phyloP scores from a whole-genome alignment of 2,113 vertebrate species.

The Silurus meridionalis region DNA sequence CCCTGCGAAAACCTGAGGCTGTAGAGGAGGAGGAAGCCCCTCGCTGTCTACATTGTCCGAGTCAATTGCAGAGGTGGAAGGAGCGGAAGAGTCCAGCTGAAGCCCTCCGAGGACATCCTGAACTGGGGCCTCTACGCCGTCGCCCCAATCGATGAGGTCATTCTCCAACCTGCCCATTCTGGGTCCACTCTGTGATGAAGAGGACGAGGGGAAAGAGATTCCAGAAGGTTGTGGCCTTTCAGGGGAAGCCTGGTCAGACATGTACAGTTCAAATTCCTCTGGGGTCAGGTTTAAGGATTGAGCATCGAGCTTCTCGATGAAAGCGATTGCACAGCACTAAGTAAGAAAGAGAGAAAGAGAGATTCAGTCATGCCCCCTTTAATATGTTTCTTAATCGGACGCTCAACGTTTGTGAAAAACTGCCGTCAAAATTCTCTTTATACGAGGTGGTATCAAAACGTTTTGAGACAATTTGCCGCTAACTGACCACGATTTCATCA shows the following conservation, averaged over 20 bases:
- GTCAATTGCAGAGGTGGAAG: constrained; percentile 85
- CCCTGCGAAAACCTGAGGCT: constrained; percentile 90
- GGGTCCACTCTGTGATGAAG: constrained; percentile 17
- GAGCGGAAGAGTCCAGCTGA: constrained; percentile 73
- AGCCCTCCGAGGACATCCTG: constrained; percentile 84
- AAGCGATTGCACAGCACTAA: constrained; percentile 94
- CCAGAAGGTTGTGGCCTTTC: constrained; percentile 75
- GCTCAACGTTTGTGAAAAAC: too few relatives aligned
- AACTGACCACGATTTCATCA: too few relatives aligned
- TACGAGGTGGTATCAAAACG: too few relatives aligned
- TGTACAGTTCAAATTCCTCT: constrained; percentile 93
- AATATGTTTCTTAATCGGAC: background rate
- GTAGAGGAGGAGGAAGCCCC: constrained; percentile 88
- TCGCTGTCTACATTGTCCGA: constrained; percentile 93
- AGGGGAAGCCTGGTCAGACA: constrained; percentile 87
- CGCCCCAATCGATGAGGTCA: constrained; percentile 96
- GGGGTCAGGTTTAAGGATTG: constrained; percentile 91
- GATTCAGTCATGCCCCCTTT: background rate
- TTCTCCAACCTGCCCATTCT: constrained; percentile 76
- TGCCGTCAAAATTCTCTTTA: too few relatives aligned
- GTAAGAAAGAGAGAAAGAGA: constrained; percentile 7
- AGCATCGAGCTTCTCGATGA: constrained; percentile 96
- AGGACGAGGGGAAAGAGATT: constrained; percentile 49
- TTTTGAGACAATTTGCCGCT: too few relatives aligned
- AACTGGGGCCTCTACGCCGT: constrained; percentile 85